Conservation (phyloP, 2,797 vertebrate genomes). For the Poeciliopsis infans region DNA sequence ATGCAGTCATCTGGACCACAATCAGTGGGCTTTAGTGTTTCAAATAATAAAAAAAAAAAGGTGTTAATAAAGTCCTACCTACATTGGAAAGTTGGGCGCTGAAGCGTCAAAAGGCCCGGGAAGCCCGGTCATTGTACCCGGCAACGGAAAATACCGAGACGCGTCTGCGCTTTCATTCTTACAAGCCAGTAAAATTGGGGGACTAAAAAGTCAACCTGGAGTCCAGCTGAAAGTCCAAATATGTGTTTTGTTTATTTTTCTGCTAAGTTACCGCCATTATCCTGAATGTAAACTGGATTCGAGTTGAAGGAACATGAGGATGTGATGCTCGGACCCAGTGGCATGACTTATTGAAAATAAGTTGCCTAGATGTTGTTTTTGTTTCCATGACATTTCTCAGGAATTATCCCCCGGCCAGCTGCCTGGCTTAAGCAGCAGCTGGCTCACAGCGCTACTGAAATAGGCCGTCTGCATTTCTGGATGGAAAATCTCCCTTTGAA, state of each 20-base stretch:
- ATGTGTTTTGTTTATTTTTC: not conserved
- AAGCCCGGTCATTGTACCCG: not conserved
- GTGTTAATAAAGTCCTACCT: not conserved
- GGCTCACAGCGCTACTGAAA: constrained; percentile 29
- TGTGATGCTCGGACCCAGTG: not conserved
- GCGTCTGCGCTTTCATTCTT: not conserved
- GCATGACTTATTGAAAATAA: constrained; percentile 4
- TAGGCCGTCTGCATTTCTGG: constrained; percentile 29
- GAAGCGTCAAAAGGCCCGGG: not conserved
- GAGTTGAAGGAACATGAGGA: not conserved
- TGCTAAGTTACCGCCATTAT: not conserved
- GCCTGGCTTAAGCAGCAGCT: constrained; percentile 44
- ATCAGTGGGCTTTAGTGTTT: not conserved
- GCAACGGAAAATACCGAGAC: not conserved
- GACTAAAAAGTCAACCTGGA: not conserved
- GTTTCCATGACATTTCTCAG: constrained; percentile 63
- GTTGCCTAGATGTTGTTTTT: constrained; percentile 53
- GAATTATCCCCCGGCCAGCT: constrained; percentile 34
- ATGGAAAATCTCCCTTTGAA: constrained; percentile 50
- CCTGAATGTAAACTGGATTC: not conserved
- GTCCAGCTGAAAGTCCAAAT: not conserved
- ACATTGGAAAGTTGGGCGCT: not conserved
- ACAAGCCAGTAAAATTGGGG: not conserved
- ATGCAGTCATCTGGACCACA: not conserved
- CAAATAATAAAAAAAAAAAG: not conserved